Conservation (phyloP, 2,113 vertebrate species). For the Indicator indicator region DNA sequence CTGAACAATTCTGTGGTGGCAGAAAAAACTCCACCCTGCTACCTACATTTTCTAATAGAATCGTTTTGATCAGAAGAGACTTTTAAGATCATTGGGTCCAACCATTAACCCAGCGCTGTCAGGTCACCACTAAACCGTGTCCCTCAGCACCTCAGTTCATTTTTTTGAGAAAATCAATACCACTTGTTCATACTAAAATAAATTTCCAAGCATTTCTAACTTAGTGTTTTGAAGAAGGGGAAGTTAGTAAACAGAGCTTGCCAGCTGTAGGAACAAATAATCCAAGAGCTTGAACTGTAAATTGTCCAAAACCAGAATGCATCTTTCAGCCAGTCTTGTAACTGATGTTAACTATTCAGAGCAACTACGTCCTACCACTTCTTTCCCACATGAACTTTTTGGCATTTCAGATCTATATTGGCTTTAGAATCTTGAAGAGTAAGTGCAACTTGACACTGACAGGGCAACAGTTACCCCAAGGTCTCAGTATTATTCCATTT, state of each 20-base stretch:
- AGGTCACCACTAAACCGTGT: too few relatives aligned
- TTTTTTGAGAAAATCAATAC: not conserved
- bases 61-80: too few relatives aligned
- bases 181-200: not conserved
- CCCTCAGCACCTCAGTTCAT: not conserved
- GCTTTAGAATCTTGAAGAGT: not conserved
- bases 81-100: too few relatives aligned
- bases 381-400: not conserved
- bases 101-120: too few relatives aligned
- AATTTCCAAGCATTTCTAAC: not conserved
- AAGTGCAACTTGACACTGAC: not conserved
- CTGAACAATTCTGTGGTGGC: constrained; percentile 47
- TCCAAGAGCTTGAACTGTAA: not conserved
- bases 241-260: not conserved
- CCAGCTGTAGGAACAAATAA: not conserved
- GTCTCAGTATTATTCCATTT: not conserved
- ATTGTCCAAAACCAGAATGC: not conserved
- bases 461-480: not conserved
- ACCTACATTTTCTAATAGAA: too few relatives aligned
- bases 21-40: not conserved
- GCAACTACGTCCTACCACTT: not conserved
- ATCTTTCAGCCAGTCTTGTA: not conserved
- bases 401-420: not conserved
- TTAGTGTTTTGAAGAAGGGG: not conserved
- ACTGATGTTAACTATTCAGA: not conserved